Evolutionary conservation across 2,113 vertebrate genomes (phyloP).

Genomic region (Redunca redunca): DNA sequence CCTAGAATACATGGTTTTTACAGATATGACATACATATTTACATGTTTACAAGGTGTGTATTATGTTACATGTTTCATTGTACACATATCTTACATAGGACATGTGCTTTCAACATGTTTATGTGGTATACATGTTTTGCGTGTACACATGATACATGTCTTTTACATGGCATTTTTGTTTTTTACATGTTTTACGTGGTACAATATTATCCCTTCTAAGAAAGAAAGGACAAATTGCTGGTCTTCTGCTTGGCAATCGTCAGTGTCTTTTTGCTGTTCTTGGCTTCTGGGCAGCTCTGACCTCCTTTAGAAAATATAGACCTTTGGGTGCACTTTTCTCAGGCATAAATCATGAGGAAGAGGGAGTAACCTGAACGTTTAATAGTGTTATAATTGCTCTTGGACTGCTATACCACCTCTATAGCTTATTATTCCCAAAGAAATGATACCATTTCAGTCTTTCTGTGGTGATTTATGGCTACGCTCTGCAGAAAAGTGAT

Average conservation of each 20-base stretch:
- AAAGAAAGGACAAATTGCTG: not conserved
- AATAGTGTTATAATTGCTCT: constrained; percentile 29
- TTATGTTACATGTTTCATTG: not conserved
- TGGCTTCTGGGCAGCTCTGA: not conserved
- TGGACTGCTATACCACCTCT: not conserved
- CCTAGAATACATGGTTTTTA: not conserved
- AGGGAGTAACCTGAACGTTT: constrained; percentile 10
- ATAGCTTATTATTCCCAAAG: not conserved
- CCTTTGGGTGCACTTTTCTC: not conserved
- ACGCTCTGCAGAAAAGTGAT: not conserved
- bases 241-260: not conserved
- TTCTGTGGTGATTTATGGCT: not conserved
- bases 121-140: not conserved
- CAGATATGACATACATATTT: not conserved
- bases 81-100: not conserved
- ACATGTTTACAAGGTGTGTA: accelerated
- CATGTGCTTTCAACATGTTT: not conserved
- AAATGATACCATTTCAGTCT: constrained; percentile 36
- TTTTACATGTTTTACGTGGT: not conserved
- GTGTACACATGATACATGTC: not conserved
- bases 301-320: not conserved
- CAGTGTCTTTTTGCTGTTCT: not conserved
- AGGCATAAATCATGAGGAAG: not conserved
- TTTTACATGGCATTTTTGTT: not conserved
- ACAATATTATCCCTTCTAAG: not conserved